Percentiles rank a stretch among this genome's conserved stretches.
These are phyloP conservation scores for Ophion ellenae DNA, from an alignment of 2,888 invertebrate species.

Conservation along the genomic window DNA sequence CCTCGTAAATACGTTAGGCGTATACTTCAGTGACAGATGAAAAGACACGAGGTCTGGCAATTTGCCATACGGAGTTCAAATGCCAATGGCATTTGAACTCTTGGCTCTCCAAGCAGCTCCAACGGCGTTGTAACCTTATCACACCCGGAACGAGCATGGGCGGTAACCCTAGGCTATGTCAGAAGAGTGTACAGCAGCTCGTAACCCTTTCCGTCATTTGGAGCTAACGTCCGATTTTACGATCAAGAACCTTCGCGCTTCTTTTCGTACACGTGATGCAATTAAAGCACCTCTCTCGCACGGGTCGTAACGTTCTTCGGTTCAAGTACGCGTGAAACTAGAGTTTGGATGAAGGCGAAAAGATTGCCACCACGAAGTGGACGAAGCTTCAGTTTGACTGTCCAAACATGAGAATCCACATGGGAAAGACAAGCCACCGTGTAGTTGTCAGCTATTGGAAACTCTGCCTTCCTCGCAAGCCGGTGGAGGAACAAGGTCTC, in stretches of 20 bases:
- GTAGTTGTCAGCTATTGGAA: neutral
- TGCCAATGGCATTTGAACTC: conserved; percentile 57
- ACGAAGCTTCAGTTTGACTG: neutral
- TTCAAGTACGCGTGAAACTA: neutral
- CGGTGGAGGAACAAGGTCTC: neutral
- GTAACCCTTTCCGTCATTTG: no score
- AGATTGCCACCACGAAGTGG: neutral
- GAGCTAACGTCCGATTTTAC: no score
- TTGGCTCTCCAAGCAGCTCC: conserved; percentile 24
- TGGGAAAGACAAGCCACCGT: neutral
- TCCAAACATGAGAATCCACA: neutral
- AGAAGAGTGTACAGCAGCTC: neutral
- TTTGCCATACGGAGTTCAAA: conserved; percentile 4
- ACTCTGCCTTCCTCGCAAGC: neutral
- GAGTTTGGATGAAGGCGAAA: neutral
- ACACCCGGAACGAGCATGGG: neutral
- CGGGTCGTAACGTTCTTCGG: neutral
- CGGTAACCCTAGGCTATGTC: no score
- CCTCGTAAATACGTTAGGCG: neutral
- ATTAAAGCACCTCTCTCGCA: no score
- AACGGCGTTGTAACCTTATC: conserved; percentile 40
- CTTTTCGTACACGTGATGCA: no score
- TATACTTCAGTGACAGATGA: neutral
- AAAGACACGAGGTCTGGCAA: neutral
- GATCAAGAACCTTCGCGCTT: no score